Conservation (phyloP, 2,797 vertebrate species). For the Tolypeutes matacus region DNA sequence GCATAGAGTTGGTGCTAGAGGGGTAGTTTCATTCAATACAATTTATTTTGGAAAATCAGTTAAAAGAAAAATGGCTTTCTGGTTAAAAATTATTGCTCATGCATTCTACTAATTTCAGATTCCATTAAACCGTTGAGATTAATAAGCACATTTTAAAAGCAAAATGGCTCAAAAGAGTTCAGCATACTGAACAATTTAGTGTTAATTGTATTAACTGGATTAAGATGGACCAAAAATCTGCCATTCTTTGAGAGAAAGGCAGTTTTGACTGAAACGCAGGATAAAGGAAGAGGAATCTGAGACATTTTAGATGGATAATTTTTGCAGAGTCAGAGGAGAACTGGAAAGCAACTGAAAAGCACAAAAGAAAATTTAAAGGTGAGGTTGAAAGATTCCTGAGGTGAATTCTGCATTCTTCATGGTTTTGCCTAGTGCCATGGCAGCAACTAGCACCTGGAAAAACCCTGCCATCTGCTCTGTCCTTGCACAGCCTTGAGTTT, state of each 20-base stretch:
- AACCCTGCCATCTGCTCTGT: neutral
- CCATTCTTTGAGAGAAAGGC: neutral
- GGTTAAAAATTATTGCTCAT: conserved; percentile 20
- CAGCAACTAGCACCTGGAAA: neutral
- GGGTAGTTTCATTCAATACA: neutral
- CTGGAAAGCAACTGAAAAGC: neutral
- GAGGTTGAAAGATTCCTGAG: neutral
- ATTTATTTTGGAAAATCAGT: conserved; percentile 48
- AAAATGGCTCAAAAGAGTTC: conserved; percentile 7
- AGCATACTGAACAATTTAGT: neutral
- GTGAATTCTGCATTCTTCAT: neutral
- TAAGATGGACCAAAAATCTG: neutral
- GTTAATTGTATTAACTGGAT: neutral
- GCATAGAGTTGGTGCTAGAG: neutral
- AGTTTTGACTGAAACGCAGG: neutral
- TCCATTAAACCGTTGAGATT: neutral
- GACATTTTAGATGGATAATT: neutral
- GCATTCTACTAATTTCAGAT: conserved; percentile 26
- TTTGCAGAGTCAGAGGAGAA: neutral
- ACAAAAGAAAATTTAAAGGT: neutral
- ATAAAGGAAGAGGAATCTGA: neutral
- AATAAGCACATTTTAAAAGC: conserved; percentile 41
- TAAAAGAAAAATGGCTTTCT: conserved; percentile 53
- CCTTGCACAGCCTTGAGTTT: neutral
- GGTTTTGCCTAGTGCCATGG: neutral